These are phyloP conservation scores for Diorhabda elongata DNA, from an alignment of 1,140 invertebrate species.

Conservation along the genomic window DNA sequence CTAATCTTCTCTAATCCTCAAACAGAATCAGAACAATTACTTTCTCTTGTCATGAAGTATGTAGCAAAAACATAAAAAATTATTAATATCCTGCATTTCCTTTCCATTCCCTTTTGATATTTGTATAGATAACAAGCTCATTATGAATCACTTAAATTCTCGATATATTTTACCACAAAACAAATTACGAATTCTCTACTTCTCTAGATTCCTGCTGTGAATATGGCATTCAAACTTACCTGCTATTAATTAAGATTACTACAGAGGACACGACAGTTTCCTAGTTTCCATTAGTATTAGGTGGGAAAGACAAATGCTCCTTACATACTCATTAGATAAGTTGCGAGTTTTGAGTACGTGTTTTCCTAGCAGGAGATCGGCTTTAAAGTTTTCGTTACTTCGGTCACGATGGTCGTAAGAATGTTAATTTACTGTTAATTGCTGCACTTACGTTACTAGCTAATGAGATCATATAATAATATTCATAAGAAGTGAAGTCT, in stretches of 20 bases:
- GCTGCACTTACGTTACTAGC: neutral
- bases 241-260: slow-evolving; percentile 1
- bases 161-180: neutral
- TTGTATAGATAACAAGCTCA: no score
- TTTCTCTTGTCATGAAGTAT: no score
- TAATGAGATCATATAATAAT: no score
- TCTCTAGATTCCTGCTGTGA: neutral
- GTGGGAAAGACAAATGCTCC: neutral
- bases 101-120: no score
- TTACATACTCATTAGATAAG: neutral
- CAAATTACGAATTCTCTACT: neutral
- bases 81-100: no score
- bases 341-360: neutral
- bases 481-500: no score
- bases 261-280: neutral
- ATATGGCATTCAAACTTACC: neutral
- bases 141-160: no score
- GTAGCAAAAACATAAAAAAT: no score
- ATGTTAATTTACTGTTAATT: neutral
- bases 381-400: neutral
- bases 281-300: neutral
- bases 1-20: no score
- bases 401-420: neutral
- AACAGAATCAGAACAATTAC: no score
- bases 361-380: neutral